Base-by-base conservation (phyloP, 2,113 vertebrate genomes). In the Hepsetus odoe region DNA sequence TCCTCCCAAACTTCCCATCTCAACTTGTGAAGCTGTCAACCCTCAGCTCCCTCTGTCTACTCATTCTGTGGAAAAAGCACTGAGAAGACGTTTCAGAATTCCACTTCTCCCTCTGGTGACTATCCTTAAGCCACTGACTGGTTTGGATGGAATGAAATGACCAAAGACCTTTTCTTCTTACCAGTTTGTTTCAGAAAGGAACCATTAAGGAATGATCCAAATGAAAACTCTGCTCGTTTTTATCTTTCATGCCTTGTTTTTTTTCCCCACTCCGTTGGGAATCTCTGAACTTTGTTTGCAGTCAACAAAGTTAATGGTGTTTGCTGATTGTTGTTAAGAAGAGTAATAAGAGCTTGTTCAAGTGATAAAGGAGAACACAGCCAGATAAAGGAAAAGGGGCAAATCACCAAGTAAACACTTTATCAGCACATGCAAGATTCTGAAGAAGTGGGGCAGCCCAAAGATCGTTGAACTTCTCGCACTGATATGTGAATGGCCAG, bases 21-120 rank as follows among this genome's bases (percentile, higher is more conserved):
- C 67, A 72, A 73, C 5, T 24, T 71, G 67, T 13, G 10, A 56
- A 76, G 59, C 80, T 81, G 86, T 87, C 85, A 89, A 82, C 64
- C 71, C 77, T 85, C 85, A 79, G 18, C 76, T 53, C 59, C 55
- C 35, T 55, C 65, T 33, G 22, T 74, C 49, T 26, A 69, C 66
- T 33, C 80, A 42, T 64, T n/a, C 83, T 62, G 71, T 82, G 77
- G 66, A 80, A 73, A 86, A 73, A 68, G 68, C 55, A 58, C 18
- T 84, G 80, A 69, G 80, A 77, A 85, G 84, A 74, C 76, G 20
- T 40, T 2, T 62, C 81, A 72, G 78, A 81, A 83, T 74, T 38
- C 59, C 40, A 78, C 9, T 71, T 68, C 38, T 81, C 82, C 69
- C 76, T 71, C 82, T 85, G 14, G 38, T 56, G 18, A 20, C 16